Evolutionary conservation across 2,888 invertebrate genomes (phyloP), one percentile per base, ranked within the genome.

Genomic region (Pachycephus smyrnensis): DNA sequence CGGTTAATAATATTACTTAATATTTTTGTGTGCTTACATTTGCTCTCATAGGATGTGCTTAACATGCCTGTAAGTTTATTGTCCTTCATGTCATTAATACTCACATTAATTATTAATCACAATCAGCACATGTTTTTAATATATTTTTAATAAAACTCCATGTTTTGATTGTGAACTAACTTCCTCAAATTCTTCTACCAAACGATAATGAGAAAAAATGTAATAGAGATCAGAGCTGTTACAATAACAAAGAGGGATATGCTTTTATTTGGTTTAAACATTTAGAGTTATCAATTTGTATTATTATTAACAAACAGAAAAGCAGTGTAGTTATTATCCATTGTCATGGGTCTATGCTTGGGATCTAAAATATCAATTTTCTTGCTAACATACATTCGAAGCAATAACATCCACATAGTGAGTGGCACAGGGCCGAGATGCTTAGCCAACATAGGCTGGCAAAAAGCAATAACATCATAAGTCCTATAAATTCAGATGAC

Each of bases 61-160:
- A 90, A 90, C 87, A 90, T 91, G 91, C 91, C 91, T 91, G 91
- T 91, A 91, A 91, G 91, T 91, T 88, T 84, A 87, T 83, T 80
- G 40, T 55, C 23, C 40, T 55, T 55, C 40, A 55, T 55, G 40
- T 55, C 40, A 55, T 55, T 55, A 55, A 23, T 55, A 55, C 1
- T 55, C 40, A 23, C 40, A 23, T 23, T 55, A 55, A 23, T 23
- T 55, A 9, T 23, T 55, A 55, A 55, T 55, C 40, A 55, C 23
- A 55, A 55, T 55, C 40, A 55, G 9, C 23, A 55, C 40, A 55
- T 55, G 40, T 55, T 55, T 23, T 55, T 6, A 23, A 55, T 55
- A 55, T 55, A 55, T 55, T 55, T 23, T 6, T 55, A 23, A 4
- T 55, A 55, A 15, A 40, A 40, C 4, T 55, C 40, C 40, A 55